Evolutionary conservation across 2,113 vertebrate species (phyloP).

Genomic region (Taxidea taxus): DNA sequence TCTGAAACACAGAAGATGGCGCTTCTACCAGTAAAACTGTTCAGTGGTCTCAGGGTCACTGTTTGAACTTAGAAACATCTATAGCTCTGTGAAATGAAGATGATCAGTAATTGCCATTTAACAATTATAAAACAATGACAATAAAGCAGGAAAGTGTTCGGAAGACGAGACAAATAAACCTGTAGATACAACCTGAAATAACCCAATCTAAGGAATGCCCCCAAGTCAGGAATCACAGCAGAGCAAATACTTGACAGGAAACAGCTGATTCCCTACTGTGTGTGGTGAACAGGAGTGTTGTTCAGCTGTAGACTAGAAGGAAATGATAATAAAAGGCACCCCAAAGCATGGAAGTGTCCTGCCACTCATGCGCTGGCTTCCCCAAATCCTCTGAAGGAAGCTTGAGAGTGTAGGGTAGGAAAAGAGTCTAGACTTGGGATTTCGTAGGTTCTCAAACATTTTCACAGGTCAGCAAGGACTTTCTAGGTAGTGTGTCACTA

Average conservation of each 20-base stretch:
- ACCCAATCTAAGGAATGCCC: background rate
- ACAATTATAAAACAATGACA: background rate
- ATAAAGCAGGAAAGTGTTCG: background rate
- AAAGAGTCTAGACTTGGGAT: background rate
- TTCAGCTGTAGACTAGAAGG: background rate
- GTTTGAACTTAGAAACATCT: background rate
- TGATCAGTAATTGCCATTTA: background rate
- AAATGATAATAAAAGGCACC: background rate
- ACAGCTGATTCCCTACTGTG: background rate
- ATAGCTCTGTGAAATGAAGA: background rate
- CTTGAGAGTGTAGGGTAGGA: background rate
- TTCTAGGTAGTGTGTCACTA: background rate
- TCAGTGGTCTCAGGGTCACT: background rate
- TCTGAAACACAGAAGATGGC: background rate
- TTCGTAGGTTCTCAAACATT: background rate
- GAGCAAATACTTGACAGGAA: background rate
- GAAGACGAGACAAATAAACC: background rate
- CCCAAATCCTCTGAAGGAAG: background rate
- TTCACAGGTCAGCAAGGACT: background rate
- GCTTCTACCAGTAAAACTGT: background rate
- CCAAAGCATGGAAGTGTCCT: background rate
- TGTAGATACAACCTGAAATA: background rate
- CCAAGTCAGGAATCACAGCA: background rate
- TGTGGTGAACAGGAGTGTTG: background rate
- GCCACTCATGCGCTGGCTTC: background rate